A percentile compares a stretch with the other conserved stretches of the same genome.
phyloP scores from a whole-genome alignment of 2,113 vertebrate genomes.

The Myrmecophaga tridactyla region DNA sequence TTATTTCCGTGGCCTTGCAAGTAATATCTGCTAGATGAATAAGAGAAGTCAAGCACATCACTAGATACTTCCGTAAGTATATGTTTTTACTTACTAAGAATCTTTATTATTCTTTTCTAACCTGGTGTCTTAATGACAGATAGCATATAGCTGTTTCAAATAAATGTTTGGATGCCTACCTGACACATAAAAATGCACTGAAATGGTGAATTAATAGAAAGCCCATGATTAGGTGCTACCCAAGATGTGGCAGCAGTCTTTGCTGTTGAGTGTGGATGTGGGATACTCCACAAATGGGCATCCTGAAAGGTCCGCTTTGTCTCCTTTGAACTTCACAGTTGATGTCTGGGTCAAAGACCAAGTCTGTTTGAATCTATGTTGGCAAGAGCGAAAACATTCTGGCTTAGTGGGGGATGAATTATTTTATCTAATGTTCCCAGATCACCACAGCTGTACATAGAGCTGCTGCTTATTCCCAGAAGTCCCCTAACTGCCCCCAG shows the following conservation, averaged over 20 bases:
- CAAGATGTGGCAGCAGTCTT: too few relatives aligned
- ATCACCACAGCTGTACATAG: not conserved
- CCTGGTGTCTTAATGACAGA: not conserved
- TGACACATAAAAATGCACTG: not conserved
- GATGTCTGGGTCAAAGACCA: not conserved
- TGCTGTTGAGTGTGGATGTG: not conserved
- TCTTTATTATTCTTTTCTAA: not conserved
- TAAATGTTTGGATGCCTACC: not conserved
- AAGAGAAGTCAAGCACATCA: not conserved
- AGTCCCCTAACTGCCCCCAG: not conserved
- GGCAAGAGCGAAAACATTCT: not conserved
- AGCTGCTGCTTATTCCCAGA: not conserved
- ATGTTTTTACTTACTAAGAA: not conserved
- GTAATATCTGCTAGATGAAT: not conserved
- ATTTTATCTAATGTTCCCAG: not conserved
- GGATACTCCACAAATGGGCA: not conserved
- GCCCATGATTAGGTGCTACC: not conserved
- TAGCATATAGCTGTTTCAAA: not conserved
- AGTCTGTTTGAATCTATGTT: not conserved
- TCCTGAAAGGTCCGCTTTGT: not conserved
- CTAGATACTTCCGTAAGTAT: not conserved
- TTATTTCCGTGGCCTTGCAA: too few relatives aligned
- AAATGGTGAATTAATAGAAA: not conserved
- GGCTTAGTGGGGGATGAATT: not conserved
- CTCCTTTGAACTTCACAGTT: not conserved